Evolutionary conservation across 2,797 vertebrate species (phyloP).

Genomic region (Microhierax caerulescens): DNA sequence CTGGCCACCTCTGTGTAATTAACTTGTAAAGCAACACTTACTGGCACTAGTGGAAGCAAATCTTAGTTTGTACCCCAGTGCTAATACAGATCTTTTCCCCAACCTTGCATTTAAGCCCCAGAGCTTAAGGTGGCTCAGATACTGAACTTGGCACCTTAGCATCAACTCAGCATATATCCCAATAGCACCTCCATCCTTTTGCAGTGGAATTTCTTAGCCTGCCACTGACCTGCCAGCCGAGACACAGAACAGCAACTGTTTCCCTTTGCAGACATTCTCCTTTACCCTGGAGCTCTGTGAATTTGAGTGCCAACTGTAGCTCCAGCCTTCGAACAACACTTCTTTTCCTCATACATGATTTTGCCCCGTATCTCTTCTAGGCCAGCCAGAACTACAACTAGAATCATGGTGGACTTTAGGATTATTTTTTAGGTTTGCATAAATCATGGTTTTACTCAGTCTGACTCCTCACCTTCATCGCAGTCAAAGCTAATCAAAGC

Average conservation of each 20-base stretch:
- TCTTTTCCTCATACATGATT: background rate
- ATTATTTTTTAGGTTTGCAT: background rate
- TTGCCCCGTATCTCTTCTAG: background rate
- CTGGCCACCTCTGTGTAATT: background rate
- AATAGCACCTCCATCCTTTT: background rate
- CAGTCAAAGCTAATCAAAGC: background rate
- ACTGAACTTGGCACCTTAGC: background rate
- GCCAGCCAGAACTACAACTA: background rate
- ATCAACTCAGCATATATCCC: background rate
- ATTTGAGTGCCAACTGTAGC: fast-evolving
- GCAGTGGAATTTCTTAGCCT: background rate
- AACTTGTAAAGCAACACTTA: background rate
- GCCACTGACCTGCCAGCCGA: fast-evolving
- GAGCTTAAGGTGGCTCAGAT: background rate
- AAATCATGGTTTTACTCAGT: background rate
- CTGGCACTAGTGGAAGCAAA: background rate
- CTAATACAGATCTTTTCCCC: background rate
- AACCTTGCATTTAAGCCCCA: background rate
- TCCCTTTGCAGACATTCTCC: background rate
- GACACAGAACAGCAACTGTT: background rate
- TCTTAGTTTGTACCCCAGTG: background rate
- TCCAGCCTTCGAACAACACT: background rate
- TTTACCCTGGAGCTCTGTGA: background rate
- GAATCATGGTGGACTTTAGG: background rate
- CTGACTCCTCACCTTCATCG: background rate